phyloP scores from a whole-genome alignment of 2,113 vertebrate species.

The Sturnus vulgaris region DNA sequence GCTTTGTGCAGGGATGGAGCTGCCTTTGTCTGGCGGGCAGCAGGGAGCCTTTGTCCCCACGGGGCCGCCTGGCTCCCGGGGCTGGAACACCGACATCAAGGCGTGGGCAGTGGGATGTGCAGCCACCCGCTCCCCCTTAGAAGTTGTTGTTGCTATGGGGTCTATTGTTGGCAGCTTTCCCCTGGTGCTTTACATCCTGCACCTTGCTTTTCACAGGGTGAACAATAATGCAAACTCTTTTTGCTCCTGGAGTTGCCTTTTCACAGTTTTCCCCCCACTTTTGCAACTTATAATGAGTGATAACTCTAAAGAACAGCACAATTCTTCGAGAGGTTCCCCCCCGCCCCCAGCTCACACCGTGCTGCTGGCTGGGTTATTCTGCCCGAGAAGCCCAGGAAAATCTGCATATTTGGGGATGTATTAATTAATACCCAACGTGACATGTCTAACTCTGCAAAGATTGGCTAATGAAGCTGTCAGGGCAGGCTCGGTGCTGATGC shows the following conservation, averaged over 20 bases:
- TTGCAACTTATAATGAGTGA: neutral
- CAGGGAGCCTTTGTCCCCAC: conserved; percentile 28
- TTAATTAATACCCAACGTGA: neutral
- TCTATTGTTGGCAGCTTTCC: conserved; percentile 53
- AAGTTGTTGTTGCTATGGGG: conserved; percentile 67
- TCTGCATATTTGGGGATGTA: neutral
- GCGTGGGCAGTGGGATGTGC: conserved; percentile 38
- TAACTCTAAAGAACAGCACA: neutral
- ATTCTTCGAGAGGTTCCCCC: neutral
- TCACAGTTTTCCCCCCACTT: neutral
- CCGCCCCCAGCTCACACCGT: fast-evolving
- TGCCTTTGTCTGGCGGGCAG: neutral
- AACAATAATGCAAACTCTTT: conserved; percentile 61
- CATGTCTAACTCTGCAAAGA: neutral
- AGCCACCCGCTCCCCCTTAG: conserved; percentile 48
- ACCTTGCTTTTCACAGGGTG: conserved; percentile 50
- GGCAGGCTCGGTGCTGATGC: neutral
- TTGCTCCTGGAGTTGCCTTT: conserved; percentile 21
- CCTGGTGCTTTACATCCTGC: conserved; percentile 31
- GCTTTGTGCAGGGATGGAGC: conserved; percentile 11
- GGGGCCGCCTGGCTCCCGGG: conserved; percentile 12
- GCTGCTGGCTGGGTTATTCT: neutral
- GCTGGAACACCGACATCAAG: conserved; percentile 7
- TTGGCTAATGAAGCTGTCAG: conserved; percentile 1
- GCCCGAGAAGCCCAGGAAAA: neutral